Evolutionary conservation across 2,113 vertebrate genomes (phyloP).

Genomic region (Brienomyrus longianalis): DNA sequence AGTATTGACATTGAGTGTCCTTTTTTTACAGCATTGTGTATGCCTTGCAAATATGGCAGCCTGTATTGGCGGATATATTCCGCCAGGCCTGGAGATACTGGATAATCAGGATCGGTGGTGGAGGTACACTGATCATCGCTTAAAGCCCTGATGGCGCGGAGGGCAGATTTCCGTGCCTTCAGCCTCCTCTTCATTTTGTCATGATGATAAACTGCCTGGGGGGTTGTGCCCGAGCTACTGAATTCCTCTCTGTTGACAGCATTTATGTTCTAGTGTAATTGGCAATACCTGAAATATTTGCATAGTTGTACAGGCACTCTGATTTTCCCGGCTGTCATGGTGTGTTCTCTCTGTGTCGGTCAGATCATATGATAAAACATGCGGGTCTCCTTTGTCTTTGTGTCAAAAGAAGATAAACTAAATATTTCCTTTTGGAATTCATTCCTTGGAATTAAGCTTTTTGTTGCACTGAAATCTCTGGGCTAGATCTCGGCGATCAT

Average conservation of each 20-base stretch:
- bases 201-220: background rate
- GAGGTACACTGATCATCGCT: background rate
- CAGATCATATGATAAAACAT: background rate
- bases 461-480: background rate
- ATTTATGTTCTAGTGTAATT: background rate
- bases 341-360: background rate
- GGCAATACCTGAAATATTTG: background rate
- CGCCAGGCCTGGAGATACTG: background rate
- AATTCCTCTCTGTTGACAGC: background rate
- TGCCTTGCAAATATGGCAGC: background rate
- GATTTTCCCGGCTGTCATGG: background rate
- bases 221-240: background rate
- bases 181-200: background rate
- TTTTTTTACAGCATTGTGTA: background rate
- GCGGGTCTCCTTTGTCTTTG: background rate
- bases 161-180: background rate
- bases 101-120: slow-evolving; percentile 10
- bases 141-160: background rate
- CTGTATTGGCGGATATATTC: background rate
- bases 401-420: background rate
- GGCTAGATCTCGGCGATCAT: background rate
- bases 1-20: background rate
- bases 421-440: background rate
- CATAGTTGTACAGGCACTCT: background rate
- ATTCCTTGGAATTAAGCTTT: background rate